A percentile compares a stretch with the other conserved stretches of the same genome.
These are phyloP conservation scores for Hermaeophaga mercurialis DNA, from an alignment of 2,888 invertebrate species.

Conservation along the genomic window DNA sequence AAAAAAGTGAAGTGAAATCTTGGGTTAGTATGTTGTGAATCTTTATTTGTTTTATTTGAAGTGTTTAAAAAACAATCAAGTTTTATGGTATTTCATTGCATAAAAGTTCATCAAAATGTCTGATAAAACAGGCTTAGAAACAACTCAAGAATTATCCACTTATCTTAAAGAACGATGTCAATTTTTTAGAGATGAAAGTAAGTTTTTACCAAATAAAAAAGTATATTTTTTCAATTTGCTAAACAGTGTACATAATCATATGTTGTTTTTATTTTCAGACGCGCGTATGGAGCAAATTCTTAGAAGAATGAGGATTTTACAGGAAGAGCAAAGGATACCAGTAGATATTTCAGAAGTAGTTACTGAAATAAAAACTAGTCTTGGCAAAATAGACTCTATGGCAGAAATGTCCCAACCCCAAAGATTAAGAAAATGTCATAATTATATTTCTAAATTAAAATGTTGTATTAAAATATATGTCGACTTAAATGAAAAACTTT, in stretches of 20 bases:
- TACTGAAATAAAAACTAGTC: conserved; percentile 34
- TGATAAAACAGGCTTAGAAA: not conserved
- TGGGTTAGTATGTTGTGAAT: too few relatives aligned
- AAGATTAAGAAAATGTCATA: conserved; percentile 42
- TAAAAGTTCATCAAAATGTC: not conserved
- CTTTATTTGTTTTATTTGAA: too few relatives aligned
- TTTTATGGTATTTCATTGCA: too few relatives aligned
- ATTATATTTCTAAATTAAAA: conserved; percentile 46
- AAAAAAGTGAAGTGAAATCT: too few relatives aligned
- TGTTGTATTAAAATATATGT: conserved; percentile 46
- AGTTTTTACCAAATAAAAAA: conserved; percentile 9
- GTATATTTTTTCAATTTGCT: too few relatives aligned
- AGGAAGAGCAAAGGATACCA: conserved; percentile 32
- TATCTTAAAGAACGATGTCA: conserved; percentile 37
- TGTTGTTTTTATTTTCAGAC: conserved; percentile 42
- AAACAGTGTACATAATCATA: not conserved
- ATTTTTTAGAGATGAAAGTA: conserved; percentile 45
- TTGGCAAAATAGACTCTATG: conserved; percentile 8
- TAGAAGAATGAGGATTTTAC: conserved; percentile 38
- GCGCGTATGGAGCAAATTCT: conserved; percentile 39
- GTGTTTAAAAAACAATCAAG: too few relatives aligned
- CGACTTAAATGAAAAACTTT: conserved; percentile 44
- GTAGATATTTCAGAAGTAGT: conserved; percentile 31
- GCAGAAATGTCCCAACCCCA: conserved; percentile 41
- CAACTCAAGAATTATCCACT: conserved; percentile 33